Evolutionary conservation across 2,113 vertebrate genomes (phyloP).

Genomic region (Phalacrocorax carbo): DNA sequence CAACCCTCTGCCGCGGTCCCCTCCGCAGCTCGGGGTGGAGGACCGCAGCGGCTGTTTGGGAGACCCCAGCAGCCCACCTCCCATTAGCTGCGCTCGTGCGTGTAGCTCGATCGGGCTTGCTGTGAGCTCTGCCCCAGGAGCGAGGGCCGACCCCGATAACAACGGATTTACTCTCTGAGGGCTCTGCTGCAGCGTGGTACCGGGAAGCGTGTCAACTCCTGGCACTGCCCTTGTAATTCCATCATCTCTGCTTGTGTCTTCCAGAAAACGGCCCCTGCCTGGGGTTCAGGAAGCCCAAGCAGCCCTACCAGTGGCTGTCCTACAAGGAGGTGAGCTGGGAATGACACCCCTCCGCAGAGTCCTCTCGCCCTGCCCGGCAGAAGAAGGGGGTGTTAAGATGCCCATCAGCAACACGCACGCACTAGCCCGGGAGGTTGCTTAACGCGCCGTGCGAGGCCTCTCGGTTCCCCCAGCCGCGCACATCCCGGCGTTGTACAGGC

Average conservation of each 20-base stretch:
- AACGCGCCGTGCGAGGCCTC: fast-evolving
- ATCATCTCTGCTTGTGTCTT: not conserved
- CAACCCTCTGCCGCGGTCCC: not conserved
- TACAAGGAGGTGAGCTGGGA: slow-evolving; percentile 90
- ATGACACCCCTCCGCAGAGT: too few species aligned
- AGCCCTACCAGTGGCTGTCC: slow-evolving; percentile 95
- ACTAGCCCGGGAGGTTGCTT: not conserved
- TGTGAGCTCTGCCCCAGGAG: not conserved
- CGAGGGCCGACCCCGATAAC: not conserved
- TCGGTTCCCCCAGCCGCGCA: fast-evolving
- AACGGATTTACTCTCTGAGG: not conserved
- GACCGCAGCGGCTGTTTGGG: not conserved
- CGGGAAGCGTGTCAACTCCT: not conserved
- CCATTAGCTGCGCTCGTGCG: not conserved
- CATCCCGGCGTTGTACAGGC: fast-evolving
- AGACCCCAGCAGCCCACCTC: not conserved
- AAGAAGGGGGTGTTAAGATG: not conserved
- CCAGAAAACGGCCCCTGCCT: slow-evolving; percentile 92
- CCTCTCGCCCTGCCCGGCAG: fast-evolving
- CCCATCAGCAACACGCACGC: fast-evolving
- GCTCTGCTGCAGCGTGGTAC: fast-evolving
- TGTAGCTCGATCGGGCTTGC: not conserved
- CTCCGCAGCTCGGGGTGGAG: not conserved
- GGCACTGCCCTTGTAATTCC: not conserved
- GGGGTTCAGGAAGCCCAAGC: slow-evolving; percentile 90